phyloP scores from a whole-genome alignment of 1,140 invertebrate species.

The Drosophila oshimai region DNA sequence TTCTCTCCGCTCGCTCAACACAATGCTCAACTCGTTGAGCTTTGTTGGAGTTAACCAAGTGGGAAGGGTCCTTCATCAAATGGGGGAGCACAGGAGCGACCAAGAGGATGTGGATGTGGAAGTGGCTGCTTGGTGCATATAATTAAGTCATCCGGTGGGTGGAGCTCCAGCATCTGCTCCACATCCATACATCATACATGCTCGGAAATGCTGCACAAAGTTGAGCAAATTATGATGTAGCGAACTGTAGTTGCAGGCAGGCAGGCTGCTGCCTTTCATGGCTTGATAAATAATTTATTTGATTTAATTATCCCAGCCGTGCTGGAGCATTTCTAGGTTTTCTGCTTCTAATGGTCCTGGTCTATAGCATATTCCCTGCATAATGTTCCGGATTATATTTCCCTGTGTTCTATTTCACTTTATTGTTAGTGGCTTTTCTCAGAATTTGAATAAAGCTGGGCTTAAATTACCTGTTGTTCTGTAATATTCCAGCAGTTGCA shows the following conservation, averaged over 20 bases:
- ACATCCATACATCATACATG: conserved; percentile 3
- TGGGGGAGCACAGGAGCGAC: neutral
- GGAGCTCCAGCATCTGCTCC: no score
- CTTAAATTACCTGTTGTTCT: neutral
- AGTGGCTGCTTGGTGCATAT: conserved; percentile 47
- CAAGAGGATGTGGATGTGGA: conserved; percentile 16
- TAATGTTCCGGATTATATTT: neutral
- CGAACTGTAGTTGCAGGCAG: neutral
- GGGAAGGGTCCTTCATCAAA: conserved; percentile 19
- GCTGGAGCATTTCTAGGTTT: neutral
- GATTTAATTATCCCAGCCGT: conserved; percentile 10
- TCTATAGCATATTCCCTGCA: neutral
- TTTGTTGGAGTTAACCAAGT: conserved; percentile 42
- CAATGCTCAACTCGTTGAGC: conserved; percentile 53
- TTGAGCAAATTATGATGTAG: conserved; percentile 31
- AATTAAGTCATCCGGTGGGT: conserved; percentile 53
- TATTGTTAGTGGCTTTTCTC: neutral
- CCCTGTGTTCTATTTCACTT: neutral
- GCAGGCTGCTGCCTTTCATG: neutral
- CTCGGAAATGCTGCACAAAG: conserved; percentile 19
- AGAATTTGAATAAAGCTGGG: neutral
- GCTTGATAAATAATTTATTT: conserved; percentile 24
- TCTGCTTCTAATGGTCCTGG: neutral
- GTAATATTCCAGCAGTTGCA: neutral
- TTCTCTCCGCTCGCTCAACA: conserved; percentile 20